A percentile compares a stretch with the other conserved stretches of the same genome.
phyloP scores from a whole-genome alignment of 2,797 vertebrate genomes.

The Coccyzus lansbergi region DNA sequence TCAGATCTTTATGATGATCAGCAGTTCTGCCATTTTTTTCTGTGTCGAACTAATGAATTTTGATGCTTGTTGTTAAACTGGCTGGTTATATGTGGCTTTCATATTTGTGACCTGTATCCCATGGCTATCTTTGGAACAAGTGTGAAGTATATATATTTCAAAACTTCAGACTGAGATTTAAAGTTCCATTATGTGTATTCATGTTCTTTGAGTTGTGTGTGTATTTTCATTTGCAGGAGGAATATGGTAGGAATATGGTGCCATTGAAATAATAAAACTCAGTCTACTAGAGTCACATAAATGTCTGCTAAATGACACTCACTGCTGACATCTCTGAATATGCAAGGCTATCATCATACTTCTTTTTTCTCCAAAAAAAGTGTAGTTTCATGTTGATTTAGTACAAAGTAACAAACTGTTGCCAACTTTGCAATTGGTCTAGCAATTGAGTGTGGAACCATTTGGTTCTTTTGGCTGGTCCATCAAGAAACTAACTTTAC shows the following conservation, averaged over 20 bases:
- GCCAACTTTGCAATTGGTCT: background rate
- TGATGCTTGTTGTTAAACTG: background rate
- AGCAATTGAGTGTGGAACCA: background rate
- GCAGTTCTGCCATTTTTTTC: background rate
- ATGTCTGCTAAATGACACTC: background rate
- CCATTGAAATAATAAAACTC: background rate
- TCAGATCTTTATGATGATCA: background rate
- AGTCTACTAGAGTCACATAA: background rate
- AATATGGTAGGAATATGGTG: background rate
- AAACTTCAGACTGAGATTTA: background rate
- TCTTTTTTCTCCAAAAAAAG: background rate
- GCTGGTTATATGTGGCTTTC: background rate
- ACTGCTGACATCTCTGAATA: background rate
- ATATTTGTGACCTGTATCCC: background rate
- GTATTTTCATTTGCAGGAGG: background rate
- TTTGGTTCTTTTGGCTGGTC: background rate
- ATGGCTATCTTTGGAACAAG: background rate
- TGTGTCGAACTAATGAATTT: background rate
- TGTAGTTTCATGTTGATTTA: background rate
- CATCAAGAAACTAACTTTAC: background rate
- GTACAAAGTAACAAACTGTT: background rate
- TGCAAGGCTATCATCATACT: background rate
- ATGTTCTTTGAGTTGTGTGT: rapidly evolving
- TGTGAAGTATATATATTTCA: background rate
- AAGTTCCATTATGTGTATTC: background rate